Evolutionary conservation across 2,888 invertebrate species (phyloP).

Genomic region (Gastracanthus pulcherrimus): DNA sequence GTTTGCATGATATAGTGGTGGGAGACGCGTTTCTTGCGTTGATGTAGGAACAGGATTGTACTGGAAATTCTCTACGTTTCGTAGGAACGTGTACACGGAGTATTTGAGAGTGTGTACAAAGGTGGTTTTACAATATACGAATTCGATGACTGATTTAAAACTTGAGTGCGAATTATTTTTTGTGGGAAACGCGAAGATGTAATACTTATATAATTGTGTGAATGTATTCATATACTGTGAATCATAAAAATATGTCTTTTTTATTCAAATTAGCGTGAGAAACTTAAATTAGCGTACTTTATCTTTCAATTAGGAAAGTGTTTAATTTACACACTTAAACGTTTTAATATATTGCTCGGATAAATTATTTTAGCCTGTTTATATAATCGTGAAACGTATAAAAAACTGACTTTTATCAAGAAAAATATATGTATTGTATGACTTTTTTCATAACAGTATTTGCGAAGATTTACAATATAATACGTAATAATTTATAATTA

Average conservation of each 20-base stretch:
- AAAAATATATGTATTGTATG: neutral
- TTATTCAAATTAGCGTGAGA: conserved; percentile 24
- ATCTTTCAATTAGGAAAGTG: conserved; percentile 1
- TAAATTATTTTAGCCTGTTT: neutral
- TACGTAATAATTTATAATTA: conserved; percentile 13
- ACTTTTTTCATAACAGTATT: neutral
- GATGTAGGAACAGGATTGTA: too few species aligned
- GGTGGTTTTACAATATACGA: too few species aligned
- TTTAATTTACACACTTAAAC: neutral
- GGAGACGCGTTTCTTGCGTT: neutral
- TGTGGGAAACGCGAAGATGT: neutral
- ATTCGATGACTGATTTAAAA: too few species aligned
- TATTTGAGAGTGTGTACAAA: too few species aligned
- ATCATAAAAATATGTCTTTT: neutral
- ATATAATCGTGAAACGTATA: conserved; percentile 2
- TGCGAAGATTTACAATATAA: neutral
- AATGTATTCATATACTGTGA: neutral
- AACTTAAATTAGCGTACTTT: neutral
- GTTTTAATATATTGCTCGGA: neutral
- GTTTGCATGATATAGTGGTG: neutral
- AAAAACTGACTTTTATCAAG: neutral
- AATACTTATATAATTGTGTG: neutral
- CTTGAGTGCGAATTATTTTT: too few species aligned
- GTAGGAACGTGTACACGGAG: too few species aligned
- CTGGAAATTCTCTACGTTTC: too few species aligned